Evolutionary conservation across 2,888 invertebrate species (phyloP).

Genomic region (Agriopis aurantiaria): DNA sequence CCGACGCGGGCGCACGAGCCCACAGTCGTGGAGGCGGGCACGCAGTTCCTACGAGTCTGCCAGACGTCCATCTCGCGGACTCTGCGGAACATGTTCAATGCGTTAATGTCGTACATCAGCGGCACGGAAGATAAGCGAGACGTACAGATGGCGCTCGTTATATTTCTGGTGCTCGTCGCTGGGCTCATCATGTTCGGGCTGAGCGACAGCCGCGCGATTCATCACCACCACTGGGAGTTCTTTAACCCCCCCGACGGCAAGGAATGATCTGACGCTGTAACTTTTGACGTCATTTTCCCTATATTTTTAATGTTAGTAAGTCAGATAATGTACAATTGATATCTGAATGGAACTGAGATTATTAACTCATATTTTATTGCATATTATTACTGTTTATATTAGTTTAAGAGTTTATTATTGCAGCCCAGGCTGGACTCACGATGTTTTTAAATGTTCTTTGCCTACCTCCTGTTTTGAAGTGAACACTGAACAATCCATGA

Average conservation of each 20-base stretch:
- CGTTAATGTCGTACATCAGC: constrained; percentile 87
- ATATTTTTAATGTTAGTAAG: not conserved
- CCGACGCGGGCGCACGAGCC: constrained; percentile 85
- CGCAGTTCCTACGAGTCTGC: constrained; percentile 90
- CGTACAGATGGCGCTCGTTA: constrained; percentile 91
- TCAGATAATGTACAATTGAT: not conserved
- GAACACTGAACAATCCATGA: not conserved
- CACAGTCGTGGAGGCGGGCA: constrained; percentile 89
- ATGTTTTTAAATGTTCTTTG: not conserved
- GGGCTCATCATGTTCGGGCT: constrained; percentile 92
- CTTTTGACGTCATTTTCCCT: constrained; percentile 39
- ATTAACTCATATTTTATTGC: not conserved
- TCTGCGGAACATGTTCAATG: constrained; percentile 89
- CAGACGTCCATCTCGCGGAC: constrained; percentile 88
- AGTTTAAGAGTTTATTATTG: no score
- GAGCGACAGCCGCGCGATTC: constrained; percentile 90
- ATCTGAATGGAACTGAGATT: not conserved
- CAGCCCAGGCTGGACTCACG: not conserved
- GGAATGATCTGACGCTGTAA: constrained; percentile 55
- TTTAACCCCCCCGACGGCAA: constrained; percentile 92
- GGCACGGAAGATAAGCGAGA: constrained; percentile 90
- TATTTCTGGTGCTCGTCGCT: constrained; percentile 92
- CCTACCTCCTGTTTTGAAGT: not conserved
- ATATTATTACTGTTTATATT: no score
- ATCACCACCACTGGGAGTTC: constrained; percentile 95